Conservation (phyloP, 2,797 vertebrate genomes). For the Propithecus deckenii region DNA sequence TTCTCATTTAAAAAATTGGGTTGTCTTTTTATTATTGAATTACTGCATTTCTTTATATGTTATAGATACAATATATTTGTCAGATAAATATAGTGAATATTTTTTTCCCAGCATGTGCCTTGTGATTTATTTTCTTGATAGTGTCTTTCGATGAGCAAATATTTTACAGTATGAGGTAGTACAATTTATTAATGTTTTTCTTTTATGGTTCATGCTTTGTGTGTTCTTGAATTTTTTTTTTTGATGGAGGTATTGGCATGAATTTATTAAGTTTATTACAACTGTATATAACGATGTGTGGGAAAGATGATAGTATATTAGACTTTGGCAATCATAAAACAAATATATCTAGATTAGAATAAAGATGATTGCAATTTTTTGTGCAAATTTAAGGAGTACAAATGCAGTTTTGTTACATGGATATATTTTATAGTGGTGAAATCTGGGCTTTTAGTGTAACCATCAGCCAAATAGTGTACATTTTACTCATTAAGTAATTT, state of each 20-base stretch:
- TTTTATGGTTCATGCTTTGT: conserved; percentile 16
- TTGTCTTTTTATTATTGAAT: conserved; percentile 40
- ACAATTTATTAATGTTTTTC: conserved; percentile 29
- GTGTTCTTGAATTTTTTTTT: background rate
- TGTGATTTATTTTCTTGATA: conserved; percentile 33
- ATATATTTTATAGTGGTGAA: background rate
- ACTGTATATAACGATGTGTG: background rate
- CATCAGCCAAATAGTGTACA: background rate
- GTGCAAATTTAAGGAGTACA: background rate
- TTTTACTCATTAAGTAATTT: background rate
- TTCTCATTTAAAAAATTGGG: conserved; percentile 6
- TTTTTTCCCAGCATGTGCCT: background rate
- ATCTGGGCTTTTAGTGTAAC: background rate
- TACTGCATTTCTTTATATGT: conserved; percentile 8
- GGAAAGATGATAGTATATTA: background rate
- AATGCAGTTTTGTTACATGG: background rate
- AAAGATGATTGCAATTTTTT: background rate
- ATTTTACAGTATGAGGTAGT: background rate
- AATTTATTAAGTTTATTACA: background rate
- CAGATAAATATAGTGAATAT: background rate
- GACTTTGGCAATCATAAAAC: background rate
- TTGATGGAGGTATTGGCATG: background rate
- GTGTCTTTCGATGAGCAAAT: background rate
- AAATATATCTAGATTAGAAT: background rate
- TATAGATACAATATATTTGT: background rate